Base-by-base conservation (phyloP, 1,140 invertebrate genomes). In the Sminthurides bifidus region DNA sequence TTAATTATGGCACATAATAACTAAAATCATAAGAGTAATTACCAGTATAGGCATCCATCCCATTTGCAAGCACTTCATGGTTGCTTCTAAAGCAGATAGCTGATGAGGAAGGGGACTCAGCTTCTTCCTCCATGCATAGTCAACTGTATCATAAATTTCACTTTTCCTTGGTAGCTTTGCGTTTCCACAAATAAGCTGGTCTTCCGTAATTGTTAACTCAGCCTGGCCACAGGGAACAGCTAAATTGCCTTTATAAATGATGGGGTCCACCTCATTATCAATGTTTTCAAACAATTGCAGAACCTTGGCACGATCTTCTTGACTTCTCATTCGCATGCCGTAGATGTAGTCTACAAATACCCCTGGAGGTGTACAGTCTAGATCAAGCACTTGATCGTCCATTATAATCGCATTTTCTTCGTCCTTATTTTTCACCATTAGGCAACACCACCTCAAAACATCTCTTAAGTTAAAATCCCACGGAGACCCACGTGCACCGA, bases 381-480 rank as follows among this genome's bases (percentile, higher is more conserved):
- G 33, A 44, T 57, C 52, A 24, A 54, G 41, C 35, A 53, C 64
- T 64, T 56, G n/a, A 45, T 44, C 31, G 54, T 55, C 26, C 45
- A 4, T 43, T 57, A 46, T 10, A 51, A 15, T 48, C 55, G 45
- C 15, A 57, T 41, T 17, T 31, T 51, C 19, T 41, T 45, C 46
- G 44, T 50, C n/a, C 60, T 67, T 65, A 57, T 70, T 66, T 14
- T 52, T 54, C 15, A 75, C 59, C 2, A 77, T 73, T 0, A 77
- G 70, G 67, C 94, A 81, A 69, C 87, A 92, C 92, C 92, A 98
- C 63, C 94, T 79, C 35, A 85, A 83, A 52, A 98, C 75, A 70
- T 99, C 96, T 65, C 96, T 76, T 30, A 99, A 73, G 75, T 99
- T 99, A 71, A 96, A 91, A 71, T 98, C 95, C 84, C 89, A 98